Percentiles rank a stretch among this genome's conserved stretches.
These are phyloP conservation scores for Nanorana parkeri DNA, from an alignment of 2,113 vertebrate species.

Conservation along the genomic window DNA sequence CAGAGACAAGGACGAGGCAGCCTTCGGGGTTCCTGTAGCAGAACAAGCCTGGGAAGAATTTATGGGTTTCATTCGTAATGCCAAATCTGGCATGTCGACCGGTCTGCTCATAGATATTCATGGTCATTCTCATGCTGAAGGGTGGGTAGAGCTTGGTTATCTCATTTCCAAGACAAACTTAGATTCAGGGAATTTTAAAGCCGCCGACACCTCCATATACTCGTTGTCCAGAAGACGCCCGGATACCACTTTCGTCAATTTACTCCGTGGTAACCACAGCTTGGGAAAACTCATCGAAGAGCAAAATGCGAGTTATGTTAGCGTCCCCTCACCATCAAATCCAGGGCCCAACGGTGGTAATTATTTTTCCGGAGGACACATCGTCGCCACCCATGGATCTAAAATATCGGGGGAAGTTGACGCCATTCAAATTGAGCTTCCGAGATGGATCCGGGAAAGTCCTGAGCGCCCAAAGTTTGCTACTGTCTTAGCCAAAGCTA, in stretches of 20 bases:
- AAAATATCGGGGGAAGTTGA: constrained; percentile 54
- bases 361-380: constrained; percentile 66
- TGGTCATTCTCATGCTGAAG: constrained; percentile 64
- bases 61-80: constrained; percentile 63
- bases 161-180: constrained; percentile 63
- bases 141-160: constrained; percentile 68
- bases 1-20: constrained; percentile 63
- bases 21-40: constrained; percentile 63
- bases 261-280: constrained; percentile 63
- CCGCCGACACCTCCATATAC: constrained; percentile 49
- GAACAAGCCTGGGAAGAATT: constrained; percentile 67
- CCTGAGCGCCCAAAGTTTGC: constrained; percentile 61
- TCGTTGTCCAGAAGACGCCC: constrained; percentile 61
- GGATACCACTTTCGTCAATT: constrained; percentile 57
- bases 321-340: constrained; percentile 68
- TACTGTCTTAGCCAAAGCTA: constrained; percentile 63
- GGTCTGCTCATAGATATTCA: constrained; percentile 67
- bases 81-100: constrained; percentile 58
- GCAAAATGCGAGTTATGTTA: constrained; percentile 59
- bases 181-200: constrained; percentile 56
- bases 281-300: constrained; percentile 63
- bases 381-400: constrained; percentile 64
- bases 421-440: constrained; percentile 69
- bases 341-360: constrained; percentile 63
- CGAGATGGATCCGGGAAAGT: constrained; percentile 62